Percentiles rank a stretch among this genome's conserved stretches.
These are phyloP conservation scores for Bufo bufo DNA, from an alignment of 2,113 vertebrate genomes.

Conservation along the genomic window DNA sequence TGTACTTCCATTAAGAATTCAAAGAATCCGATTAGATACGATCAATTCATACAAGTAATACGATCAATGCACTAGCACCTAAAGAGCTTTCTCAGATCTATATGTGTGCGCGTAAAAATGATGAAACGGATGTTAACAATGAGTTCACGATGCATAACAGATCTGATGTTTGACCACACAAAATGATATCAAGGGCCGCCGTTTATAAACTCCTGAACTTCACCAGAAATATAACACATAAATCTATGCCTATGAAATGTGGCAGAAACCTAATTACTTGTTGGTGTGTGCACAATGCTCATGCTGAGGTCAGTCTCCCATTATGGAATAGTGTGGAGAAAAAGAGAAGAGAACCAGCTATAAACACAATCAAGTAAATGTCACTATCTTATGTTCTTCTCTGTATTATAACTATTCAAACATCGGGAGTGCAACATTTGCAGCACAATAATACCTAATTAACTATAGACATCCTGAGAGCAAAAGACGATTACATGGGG, in stretches of 20 bases:
- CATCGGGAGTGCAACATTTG: neutral
- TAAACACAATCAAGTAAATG: neutral
- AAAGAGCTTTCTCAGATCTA: neutral
- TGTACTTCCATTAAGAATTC: too few species aligned
- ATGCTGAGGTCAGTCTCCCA: conserved; percentile 30
- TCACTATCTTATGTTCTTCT: neutral
- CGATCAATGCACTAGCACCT: neutral
- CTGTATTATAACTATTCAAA: conserved; percentile 5
- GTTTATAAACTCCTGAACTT: conserved; percentile 22
- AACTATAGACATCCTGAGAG: neutral
- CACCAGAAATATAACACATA: conserved; percentile 46
- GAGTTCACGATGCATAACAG: neutral
- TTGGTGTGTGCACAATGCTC: conserved; percentile 32
- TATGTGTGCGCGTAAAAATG: neutral
- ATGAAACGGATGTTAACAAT: conserved; percentile 9
- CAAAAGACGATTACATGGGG: neutral
- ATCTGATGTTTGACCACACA: conserved; percentile 24
- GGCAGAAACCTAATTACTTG: conserved; percentile 52
- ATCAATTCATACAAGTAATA: too few species aligned
- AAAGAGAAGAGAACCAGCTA: neutral
- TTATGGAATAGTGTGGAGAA: conserved; percentile 3
- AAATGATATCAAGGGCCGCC: conserved; percentile 22
- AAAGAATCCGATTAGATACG: too few species aligned
- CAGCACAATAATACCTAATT: neutral
- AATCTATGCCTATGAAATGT: conserved; percentile 46